Evolutionary conservation across 1,140 invertebrate genomes (phyloP).

Genomic region (Scaptomyza montana): DNA sequence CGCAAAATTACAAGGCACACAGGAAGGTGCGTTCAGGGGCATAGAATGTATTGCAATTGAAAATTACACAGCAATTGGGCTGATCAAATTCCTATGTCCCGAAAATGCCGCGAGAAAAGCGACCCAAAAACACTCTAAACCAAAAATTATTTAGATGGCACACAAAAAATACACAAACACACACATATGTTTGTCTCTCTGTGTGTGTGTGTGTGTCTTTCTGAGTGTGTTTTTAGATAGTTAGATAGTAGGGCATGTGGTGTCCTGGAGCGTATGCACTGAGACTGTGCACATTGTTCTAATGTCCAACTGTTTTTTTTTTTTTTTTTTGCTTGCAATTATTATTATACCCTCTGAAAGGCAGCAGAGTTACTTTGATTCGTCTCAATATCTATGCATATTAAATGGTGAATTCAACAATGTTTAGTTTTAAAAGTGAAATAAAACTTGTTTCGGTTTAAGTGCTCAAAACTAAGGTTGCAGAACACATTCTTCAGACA

Average conservation of each 20-base stretch:
- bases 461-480: too few relatives aligned
- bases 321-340: neutral
- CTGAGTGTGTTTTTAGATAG: conserved; percentile 9
- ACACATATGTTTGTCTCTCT: conserved; percentile 4
- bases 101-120: conserved; percentile 19
- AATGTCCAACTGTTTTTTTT: conserved; percentile 42
- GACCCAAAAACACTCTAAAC: conserved; percentile 35
- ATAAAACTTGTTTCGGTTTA: too few relatives aligned
- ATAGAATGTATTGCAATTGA: neutral
- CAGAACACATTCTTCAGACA: too few relatives aligned
- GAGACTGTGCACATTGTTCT: conserved; percentile 60
- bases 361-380: too few relatives aligned
- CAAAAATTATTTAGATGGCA: conserved; percentile 61
- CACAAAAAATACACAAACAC: conserved; percentile 17
- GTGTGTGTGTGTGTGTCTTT: conserved; percentile 15
- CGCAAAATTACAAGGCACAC: conserved; percentile 2
- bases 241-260: conserved; percentile 16
- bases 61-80: conserved; percentile 34
- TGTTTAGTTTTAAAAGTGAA: too few relatives aligned
- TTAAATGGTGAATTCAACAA: neutral
- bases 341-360: conserved; percentile 29
- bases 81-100: conserved; percentile 37
- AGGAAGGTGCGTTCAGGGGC: too few relatives aligned
- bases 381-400: neutral
- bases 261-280: conserved; percentile 45